Percentiles rank a stretch among this genome's conserved stretches.
Conservation (phyloP, 1,140 invertebrate genomes). For the Lepeophtheirus salmonis region DNA sequence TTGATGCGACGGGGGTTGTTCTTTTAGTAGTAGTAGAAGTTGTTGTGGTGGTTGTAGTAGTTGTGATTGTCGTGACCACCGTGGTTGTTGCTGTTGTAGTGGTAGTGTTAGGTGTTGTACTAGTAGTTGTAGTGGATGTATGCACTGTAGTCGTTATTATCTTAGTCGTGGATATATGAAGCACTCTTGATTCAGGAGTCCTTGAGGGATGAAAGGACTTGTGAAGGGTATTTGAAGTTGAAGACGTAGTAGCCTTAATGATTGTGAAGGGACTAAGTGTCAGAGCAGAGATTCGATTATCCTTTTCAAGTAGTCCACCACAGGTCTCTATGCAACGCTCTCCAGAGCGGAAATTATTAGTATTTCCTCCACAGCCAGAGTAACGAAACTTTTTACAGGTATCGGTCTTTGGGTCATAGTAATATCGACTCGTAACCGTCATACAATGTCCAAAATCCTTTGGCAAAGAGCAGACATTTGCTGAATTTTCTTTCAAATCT, state of each 20-base stretch:
- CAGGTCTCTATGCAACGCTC: conserved; percentile 41
- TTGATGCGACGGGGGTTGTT: not conserved
- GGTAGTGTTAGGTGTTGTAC: not conserved
- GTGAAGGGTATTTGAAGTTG: not conserved
- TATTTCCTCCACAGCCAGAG: conserved; percentile 53
- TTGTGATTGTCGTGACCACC: not conserved
- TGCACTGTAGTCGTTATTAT: not conserved
- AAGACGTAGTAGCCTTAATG: not conserved
- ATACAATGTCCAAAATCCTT: conserved; percentile 12
- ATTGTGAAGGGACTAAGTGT: not conserved
- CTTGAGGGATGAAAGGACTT: not conserved
- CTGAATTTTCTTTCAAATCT: not conserved
- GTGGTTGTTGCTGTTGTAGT: not conserved
- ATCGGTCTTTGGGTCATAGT: conserved; percentile 17
- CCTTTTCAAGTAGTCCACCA: conserved; percentile 17
- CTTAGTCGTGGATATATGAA: not conserved
- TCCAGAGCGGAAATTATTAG: conserved; percentile 69
- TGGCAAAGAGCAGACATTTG: conserved; percentile 5
- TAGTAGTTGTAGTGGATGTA: not conserved
- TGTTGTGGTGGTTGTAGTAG: not conserved
- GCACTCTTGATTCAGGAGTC: not conserved
- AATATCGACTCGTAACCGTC: conserved; percentile 15
- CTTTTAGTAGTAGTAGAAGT: not conserved
- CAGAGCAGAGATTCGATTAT: conserved; percentile 2
- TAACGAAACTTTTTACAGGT: conserved; percentile 29